Evolutionary conservation across 2,888 invertebrate species (phyloP).

Genomic region (Synergus umbraculus): DNA sequence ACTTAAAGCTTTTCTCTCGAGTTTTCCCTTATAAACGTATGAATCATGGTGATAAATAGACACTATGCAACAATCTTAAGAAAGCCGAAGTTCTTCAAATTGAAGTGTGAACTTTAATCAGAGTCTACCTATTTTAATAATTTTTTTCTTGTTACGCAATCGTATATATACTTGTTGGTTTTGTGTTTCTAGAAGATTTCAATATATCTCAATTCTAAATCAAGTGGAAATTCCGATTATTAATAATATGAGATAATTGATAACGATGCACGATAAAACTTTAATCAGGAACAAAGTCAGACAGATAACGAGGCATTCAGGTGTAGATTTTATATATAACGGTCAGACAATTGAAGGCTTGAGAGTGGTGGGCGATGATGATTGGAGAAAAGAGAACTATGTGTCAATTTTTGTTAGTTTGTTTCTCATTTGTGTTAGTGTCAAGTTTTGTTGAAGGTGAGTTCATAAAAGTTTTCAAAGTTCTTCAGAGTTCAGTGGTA

Average conservation of each 20-base stretch:
- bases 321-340: constrained; percentile 14
- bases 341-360: neutral
- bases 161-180: too few relatives aligned
- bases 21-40: neutral
- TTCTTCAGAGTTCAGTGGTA: neutral
- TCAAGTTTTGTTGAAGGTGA: constrained; percentile 20
- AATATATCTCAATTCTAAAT: neutral
- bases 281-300: neutral
- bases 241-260: constrained; percentile 32
- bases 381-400: neutral
- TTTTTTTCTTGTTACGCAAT: neutral
- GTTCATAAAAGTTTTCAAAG: neutral
- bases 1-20: neutral
- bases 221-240: neutral
- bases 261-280: constrained; percentile 25
- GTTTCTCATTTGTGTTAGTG: neutral
- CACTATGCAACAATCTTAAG: neutral
- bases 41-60: neutral
- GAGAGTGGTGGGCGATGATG: neutral
- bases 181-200: neutral
- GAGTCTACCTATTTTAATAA: neutral
- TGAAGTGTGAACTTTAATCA: neutral
- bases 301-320: constrained; percentile 26
- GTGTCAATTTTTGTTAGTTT: neutral
- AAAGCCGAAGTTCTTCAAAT: neutral